Conservation (phyloP, 2,113 vertebrate genomes). For the Brienomyrus longianalis region DNA sequence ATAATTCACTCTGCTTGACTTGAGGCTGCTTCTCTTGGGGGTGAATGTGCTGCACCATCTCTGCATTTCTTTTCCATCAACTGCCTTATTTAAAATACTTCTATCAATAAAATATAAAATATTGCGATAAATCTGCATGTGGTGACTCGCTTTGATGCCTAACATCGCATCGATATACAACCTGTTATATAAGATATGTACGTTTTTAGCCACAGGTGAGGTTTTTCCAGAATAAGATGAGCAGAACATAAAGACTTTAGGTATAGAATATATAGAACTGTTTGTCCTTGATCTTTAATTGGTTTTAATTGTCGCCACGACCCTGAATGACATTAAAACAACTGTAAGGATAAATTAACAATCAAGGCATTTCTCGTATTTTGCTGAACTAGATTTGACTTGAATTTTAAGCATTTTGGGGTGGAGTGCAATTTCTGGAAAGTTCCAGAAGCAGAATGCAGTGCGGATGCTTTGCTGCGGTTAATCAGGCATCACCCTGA, state of each 20-base stretch:
- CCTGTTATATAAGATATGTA: not conserved
- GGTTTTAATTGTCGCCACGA: not conserved
- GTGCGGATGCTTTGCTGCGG: not conserved
- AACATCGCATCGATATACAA: not conserved
- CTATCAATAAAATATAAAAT: not conserved
- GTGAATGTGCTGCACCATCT: not conserved
- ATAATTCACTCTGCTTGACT: not conserved
- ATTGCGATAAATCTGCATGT: not conserved
- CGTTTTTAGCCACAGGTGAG: not conserved
- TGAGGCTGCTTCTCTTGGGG: not conserved
- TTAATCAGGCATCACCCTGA: not conserved
- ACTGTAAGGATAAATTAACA: not conserved
- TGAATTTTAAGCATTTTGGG: too few species aligned
- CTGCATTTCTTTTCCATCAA: not conserved
- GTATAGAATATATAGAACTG: not conserved
- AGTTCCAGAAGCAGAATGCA: not conserved
- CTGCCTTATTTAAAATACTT: not conserved
- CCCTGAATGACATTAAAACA: not conserved
- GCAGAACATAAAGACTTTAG: not conserved
- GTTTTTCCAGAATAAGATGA: not conserved
- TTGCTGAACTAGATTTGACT: not conserved
- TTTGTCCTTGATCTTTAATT: not conserved
- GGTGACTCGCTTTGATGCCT: not conserved
- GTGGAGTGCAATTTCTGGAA: not conserved
- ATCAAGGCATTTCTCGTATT: not conserved